phyloP scores from a whole-genome alignment of 2,113 vertebrate genomes.

The Tor tambroides region DNA sequence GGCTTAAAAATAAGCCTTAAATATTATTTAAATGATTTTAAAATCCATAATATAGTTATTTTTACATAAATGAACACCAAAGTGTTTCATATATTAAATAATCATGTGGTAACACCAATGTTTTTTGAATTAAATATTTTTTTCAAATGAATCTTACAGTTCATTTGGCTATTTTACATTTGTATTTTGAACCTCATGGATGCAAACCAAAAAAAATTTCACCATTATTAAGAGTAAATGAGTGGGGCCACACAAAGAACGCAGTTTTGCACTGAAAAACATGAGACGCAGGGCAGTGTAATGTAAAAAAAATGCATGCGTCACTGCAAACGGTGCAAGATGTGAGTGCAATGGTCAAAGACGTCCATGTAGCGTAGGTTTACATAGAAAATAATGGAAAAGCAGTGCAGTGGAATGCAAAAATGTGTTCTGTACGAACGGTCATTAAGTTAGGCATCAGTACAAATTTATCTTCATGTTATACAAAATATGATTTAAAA shows the following conservation, averaged over 20 bases:
- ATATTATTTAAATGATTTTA: neutral
- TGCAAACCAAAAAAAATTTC: too few relatives aligned
- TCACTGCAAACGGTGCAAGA: neutral
- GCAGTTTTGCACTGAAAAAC: too few relatives aligned
- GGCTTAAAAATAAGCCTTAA: neutral
- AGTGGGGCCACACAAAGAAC: too few relatives aligned
- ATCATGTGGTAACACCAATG: too few relatives aligned
- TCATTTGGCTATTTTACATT: neutral
- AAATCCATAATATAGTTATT: neutral
- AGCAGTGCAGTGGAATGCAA: neutral
- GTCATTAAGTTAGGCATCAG: neutral
- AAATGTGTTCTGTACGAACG: neutral
- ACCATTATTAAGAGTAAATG: too few relatives aligned
- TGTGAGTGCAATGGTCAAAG: neutral
- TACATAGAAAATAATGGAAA: slow-evolving; percentile 4
- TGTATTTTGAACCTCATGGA: neutral
- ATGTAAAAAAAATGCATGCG: too few relatives aligned
- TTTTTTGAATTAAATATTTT: too few relatives aligned
- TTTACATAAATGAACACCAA: too few relatives aligned
- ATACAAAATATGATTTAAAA: neutral
- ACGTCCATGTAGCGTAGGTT: neutral
- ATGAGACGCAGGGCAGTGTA: too few relatives aligned
- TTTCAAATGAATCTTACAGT: too few relatives aligned
- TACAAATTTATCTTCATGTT: neutral
- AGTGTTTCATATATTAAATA: too few relatives aligned